These are phyloP conservation scores for Eurytoma californica DNA, from an alignment of 2,888 invertebrate genomes.

Conservation along the genomic window DNA sequence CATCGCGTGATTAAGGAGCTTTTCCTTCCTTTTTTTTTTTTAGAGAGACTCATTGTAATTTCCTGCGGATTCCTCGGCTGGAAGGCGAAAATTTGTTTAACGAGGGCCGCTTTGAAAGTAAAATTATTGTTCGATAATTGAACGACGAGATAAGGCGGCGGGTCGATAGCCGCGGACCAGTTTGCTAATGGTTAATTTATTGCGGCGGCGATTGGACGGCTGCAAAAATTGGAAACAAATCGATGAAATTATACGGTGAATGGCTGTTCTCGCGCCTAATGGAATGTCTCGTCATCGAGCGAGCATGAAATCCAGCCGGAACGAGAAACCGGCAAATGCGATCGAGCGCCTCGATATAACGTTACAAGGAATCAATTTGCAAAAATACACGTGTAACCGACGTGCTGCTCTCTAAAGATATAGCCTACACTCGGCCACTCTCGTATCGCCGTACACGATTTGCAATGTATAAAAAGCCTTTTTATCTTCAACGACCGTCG, in stretches of 20 bases:
- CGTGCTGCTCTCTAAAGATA: slow-evolving; percentile 19
- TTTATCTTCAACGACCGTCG: neutral
- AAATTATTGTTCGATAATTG: too few species aligned
- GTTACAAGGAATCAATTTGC: slow-evolving; percentile 40
- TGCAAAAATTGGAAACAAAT: slow-evolving; percentile 4
- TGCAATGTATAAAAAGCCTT: neutral
- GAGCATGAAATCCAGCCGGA: slow-evolving; percentile 23
- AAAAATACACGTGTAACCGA: slow-evolving; percentile 25
- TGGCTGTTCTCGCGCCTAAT: slow-evolving; percentile 25
- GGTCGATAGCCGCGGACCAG: slow-evolving; percentile 4
- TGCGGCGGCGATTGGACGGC: too few species aligned
- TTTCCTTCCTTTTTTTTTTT: too few species aligned
- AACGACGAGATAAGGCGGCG: neutral
- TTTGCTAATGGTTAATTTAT: neutral
- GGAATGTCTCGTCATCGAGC: slow-evolving; percentile 33
- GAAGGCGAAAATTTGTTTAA: too few species aligned
- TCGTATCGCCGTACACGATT: neutral
- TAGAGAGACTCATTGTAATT: too few species aligned
- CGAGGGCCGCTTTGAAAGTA: too few species aligned
- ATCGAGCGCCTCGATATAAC: slow-evolving; percentile 35
- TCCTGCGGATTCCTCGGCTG: too few species aligned
- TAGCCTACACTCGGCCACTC: neutral
- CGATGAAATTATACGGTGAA: neutral
- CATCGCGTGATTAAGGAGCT: too few species aligned
- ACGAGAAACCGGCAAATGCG: slow-evolving; percentile 19